Base-by-base conservation (phyloP, 37 sponge, comb jelly and placozoan genomes). In the Chondrosia reniformis region DNA sequence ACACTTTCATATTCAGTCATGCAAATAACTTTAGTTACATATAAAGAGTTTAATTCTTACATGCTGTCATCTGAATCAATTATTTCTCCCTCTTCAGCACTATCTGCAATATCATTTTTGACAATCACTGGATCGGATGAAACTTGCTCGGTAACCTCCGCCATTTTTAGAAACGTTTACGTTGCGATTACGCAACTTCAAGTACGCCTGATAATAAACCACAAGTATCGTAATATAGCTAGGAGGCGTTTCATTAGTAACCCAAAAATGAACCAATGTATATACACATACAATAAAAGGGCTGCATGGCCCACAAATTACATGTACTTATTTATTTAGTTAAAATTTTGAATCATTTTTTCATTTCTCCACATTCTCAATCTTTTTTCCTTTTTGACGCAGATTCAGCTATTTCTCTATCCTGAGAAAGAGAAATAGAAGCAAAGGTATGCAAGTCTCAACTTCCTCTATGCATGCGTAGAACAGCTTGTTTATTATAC, bases 321-420 rank as follows among this genome's bases (percentile, higher is more conserved):
- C n/a, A n/a, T n/a, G n/a, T n/a, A n/a, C n/a, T n/a, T n/a, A n/a
- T n/a, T n/a, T n/a, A n/a, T n/a, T n/a, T n/a, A n/a, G n/a, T n/a
- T n/a, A n/a, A n/a, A n/a, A n/a, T n/a, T n/a, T n/a, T n/a, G n/a
- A n/a, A n/a, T n/a, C n/a, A n/a, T n/a, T n/a, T n/a, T n/a, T n/a
- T n/a, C n/a, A n/a, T n/a, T n/a, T n/a, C n/a, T n/a, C n/a, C n/a
- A n/a, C n/a, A n/a, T n/a, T n/a, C n/a, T n/a, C n/a, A n/a, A 24
- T 69, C 36, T 25, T 24, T 41, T 34, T 69, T 69, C 44, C 69
- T 86, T 76, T 67, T 76, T 41, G 79, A 64, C 71, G 86, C 86
- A 41, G 91, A 80, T 80, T 91, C 91, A 31, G 84, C 84, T 31
- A 86, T 33, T 61, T 91, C 87, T 80, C 91, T 86, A n/a, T 86